These are phyloP conservation scores for Andrena hattorfiana DNA, from an alignment of 2,888 invertebrate genomes.

Conservation along the genomic window DNA sequence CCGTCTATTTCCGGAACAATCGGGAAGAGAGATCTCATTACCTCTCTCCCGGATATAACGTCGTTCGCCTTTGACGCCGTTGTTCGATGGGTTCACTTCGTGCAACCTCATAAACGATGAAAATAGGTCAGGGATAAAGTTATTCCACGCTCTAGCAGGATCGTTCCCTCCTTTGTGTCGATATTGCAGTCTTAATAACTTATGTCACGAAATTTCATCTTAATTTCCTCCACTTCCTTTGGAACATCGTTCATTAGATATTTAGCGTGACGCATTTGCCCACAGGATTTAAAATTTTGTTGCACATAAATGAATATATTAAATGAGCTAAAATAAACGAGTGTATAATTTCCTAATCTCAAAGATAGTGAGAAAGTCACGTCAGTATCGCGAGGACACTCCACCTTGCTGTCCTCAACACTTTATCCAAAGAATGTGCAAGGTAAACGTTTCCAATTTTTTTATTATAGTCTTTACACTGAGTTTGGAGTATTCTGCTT, in stretches of 20 bases:
- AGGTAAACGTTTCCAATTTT: too few species aligned
- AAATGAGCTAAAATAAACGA: not conserved
- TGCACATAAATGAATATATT: not conserved
- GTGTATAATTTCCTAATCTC: not conserved
- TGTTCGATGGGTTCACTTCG: conserved; percentile 63
- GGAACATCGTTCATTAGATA: not conserved
- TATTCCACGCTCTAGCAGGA: conserved; percentile 46
- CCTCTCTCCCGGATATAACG: conserved; percentile 64
- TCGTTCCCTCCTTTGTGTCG: conserved; percentile 47
- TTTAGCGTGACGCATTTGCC: not conserved
- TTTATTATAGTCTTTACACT: too few species aligned
- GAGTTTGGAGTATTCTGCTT: not conserved
- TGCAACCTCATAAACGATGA: conserved; percentile 59
- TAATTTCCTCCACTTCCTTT: conserved; percentile 20
- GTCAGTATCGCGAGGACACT: too few species aligned
- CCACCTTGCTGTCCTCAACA: too few species aligned
- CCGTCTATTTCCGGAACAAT: conserved; percentile 54
- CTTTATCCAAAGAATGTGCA: too few species aligned
- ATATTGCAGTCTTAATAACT: conserved; percentile 52
- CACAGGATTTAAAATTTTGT: not conserved
- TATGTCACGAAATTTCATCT: conserved; percentile 34
- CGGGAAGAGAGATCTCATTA: conserved; percentile 60
- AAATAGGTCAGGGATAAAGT: conserved; percentile 70
- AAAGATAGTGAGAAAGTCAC: too few species aligned
- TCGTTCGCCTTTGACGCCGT: conserved; percentile 68